Base-by-base conservation (phyloP, 2,888 invertebrate genomes). In the Ischnus inquisitorius region DNA sequence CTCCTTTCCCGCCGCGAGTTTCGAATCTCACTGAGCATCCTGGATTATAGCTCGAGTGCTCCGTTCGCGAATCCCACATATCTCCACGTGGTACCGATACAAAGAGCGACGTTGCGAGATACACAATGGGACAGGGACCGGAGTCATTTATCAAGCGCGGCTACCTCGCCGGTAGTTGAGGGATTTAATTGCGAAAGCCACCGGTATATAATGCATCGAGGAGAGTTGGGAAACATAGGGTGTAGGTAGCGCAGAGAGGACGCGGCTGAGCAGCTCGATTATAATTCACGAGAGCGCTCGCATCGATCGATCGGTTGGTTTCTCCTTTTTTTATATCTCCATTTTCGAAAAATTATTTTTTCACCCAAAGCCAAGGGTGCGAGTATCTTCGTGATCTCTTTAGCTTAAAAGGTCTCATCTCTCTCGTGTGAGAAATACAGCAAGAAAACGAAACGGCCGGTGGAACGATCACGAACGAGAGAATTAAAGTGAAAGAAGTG, bases 181-280 rank as follows among this genome's bases (percentile, higher is more conserved):
- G 67, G 78, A 79, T 79, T 82, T 82, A 79, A 79, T 83, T 83
- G 79, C 79, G 65, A 76, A 76, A 83, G 71, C 41, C 60, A 41
- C 76, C 83, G n/a, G 79, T 76, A 79, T 83, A 71, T 68, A 71
- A 68, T 43, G 41, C 67, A 72, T 64, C 46, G 64, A 46, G 79
- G 57, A 57, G 64, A 39, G 54, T 22, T 14, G 39, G 48, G 25
- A n/a, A n/a, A n/a, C n/a, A n/a, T n/a, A n/a, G n/a, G 14, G 14
- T 19, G 14, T 12, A 22, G 25, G 65, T 25, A 22, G 25, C 39
- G 12, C 3, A 22, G 2, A 22, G 57, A 19, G 19, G 12, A 19
- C 22, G 54, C 51, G 16, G 25, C 46, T 19, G 16, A 8, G 25
- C 28, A 62, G 46, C 75, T 76, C 71, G 60, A 83, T 79, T 79